Percentiles rank a stretch among this genome's conserved stretches.
Evolutionary conservation across 2,888 invertebrate genomes (phyloP).

Genomic region (Gari tellinella): DNA sequence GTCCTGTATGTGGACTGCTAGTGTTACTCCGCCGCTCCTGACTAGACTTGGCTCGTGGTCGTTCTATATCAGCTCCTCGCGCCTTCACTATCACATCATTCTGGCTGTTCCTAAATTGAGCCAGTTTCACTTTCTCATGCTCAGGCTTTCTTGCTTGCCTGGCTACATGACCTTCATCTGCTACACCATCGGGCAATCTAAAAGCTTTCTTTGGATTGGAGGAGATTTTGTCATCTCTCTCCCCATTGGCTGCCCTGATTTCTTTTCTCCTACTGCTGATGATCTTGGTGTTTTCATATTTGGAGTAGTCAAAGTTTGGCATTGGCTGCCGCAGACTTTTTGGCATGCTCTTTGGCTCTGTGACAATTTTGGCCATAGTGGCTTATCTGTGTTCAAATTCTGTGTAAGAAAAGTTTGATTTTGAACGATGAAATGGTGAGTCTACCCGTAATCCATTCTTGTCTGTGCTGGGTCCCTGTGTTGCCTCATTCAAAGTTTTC

Average conservation of each 20-base stretch:
- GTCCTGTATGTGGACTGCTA: too few relatives aligned
- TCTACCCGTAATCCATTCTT: too few relatives aligned
- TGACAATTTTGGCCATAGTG: too few relatives aligned
- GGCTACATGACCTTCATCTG: neutral
- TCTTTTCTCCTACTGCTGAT: neutral
- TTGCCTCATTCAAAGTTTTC: too few relatives aligned
- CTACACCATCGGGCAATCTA: neutral
- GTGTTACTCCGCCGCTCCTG: neutral
- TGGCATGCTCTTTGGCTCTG: too few relatives aligned
- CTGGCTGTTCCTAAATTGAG: conserved; percentile 17
- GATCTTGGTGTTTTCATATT: conserved; percentile 40
- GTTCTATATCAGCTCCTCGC: neutral
- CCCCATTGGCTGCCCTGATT: neutral
- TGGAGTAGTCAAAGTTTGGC: conserved; percentile 34
- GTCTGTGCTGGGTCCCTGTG: too few relatives aligned
- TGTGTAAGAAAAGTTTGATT: too few relatives aligned
- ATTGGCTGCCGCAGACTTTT: too few relatives aligned
- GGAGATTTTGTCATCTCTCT: neutral
- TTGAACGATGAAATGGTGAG: too few relatives aligned
- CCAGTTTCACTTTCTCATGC: conserved; percentile 12
- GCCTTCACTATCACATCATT: conserved; percentile 3
- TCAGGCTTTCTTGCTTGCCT: conserved; percentile 7
- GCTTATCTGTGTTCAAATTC: too few relatives aligned
- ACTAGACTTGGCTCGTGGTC: neutral
- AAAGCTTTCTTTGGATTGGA: neutral